These are phyloP conservation scores for Heliornis fulica DNA, from an alignment of 2,113 vertebrate genomes.

Conservation along the genomic window DNA sequence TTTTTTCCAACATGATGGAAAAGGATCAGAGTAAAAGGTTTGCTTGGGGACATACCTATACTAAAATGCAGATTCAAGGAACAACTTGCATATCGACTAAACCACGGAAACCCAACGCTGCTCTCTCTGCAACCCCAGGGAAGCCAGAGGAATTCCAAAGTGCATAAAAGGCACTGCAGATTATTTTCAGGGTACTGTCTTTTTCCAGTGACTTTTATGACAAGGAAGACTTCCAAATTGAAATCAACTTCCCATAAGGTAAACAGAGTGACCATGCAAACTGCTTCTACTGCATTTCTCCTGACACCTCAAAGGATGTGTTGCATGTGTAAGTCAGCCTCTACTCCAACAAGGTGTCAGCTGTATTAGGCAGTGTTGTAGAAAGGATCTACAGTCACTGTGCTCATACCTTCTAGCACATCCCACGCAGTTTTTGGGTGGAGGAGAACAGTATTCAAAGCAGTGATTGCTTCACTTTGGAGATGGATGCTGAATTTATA, in stretches of 20 bases:
- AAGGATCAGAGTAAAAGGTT: slow-evolving; percentile 28
- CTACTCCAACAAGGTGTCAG: background rate
- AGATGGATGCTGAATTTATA: background rate
- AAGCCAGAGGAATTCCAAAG: slow-evolving; percentile 15
- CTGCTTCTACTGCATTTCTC: background rate
- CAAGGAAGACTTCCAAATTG: background rate
- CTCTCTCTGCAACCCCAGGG: background rate
- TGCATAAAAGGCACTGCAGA: background rate
- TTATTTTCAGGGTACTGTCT: background rate
- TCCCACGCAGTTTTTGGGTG: background rate
- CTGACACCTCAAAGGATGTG: background rate
- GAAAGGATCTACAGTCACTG: background rate
- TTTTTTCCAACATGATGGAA: background rate
- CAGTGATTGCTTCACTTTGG: background rate
- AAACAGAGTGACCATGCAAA: background rate
- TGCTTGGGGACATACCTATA: background rate
- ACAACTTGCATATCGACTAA: background rate
- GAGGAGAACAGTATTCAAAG: background rate
- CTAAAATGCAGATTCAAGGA: background rate
- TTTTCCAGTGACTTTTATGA: background rate
- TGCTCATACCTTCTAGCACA: background rate
- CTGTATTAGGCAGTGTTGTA: background rate
- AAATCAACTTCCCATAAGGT: background rate
- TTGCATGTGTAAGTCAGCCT: background rate
- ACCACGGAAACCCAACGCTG: background rate